Conservation (phyloP, 2,888 invertebrate genomes). For the Pollenia angustigena region DNA sequence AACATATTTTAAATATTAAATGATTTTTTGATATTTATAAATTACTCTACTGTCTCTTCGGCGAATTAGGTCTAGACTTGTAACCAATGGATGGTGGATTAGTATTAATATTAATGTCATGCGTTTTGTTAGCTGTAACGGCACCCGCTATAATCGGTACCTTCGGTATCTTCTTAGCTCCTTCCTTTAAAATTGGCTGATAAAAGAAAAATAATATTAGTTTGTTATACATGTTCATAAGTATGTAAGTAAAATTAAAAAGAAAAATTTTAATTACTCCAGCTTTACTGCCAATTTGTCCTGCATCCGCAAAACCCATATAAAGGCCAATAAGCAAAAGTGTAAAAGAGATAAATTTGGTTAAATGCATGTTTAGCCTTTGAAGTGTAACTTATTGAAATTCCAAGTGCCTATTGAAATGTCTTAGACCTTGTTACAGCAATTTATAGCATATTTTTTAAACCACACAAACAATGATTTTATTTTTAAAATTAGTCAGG, state of each 20-base stretch:
- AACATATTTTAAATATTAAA: not conserved
- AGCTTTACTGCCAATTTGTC: slow-evolving; percentile 13
- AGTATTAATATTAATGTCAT: slow-evolving; percentile 43
- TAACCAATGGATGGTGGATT: slow-evolving; percentile 45
- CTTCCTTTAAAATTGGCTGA: slow-evolving; percentile 20
- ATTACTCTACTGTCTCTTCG: not conserved
- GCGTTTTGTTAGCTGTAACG: slow-evolving; percentile 29
- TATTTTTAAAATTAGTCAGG: not conserved
- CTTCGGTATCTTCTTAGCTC: slow-evolving; percentile 28
- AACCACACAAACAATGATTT: slow-evolving; percentile 1
- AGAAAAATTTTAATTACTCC: slow-evolving; percentile 23
- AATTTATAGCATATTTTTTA: slow-evolving; percentile 21
- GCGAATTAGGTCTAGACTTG: slow-evolving; percentile 42
- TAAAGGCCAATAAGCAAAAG: not conserved
- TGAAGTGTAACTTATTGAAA: not conserved
- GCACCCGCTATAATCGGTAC: slow-evolving; percentile 8
- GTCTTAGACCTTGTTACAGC: not conserved
- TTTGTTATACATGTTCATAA: not conserved
- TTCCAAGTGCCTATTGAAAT: not conserved
- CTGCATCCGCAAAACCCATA: not conserved
- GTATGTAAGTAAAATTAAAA: not conserved
- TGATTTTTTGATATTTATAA: not conserved
- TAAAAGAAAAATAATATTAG: not conserved
- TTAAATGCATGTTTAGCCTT: slow-evolving; percentile 17
- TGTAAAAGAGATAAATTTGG: not conserved